Evolutionary conservation across 2,888 invertebrate species (phyloP), one percentile per base, ranked within the genome.

Genomic region (Drosophila monieri): DNA sequence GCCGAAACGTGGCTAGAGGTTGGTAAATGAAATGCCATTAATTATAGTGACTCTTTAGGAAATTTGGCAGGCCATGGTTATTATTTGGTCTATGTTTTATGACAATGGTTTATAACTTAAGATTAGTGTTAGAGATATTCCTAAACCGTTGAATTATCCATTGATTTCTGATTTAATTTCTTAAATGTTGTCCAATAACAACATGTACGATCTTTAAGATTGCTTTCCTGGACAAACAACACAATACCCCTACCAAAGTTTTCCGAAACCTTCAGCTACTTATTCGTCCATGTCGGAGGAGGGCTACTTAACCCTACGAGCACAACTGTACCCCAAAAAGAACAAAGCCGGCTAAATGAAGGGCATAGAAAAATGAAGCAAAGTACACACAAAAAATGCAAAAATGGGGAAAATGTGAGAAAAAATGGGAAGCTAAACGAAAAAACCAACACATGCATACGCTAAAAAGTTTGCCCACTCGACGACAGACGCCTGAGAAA

Each of bases 301-400:
- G 27, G 54, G 70, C 62, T 48, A 75, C 78, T 84, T 80, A 80
- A 75, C 73, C 86, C 85, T 57, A 65, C 51, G 59, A 73, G 76
- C 80, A 77, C 87, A 80, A 87, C 85, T 81, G 87, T 87, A 81
- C 87, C 78, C 61, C 69, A 70, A 83, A 86, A 71, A 70, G 70
- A 80, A 81, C 81, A 81, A 81, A 80, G 85, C 70, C 57, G 66
- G 65, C 85, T 52, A 81, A 81, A 81, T 81, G 88, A 81, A 81
- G 81, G 81, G 81, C 85, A 87, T 65, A 87, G 73, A 60, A 80
- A 80, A 80, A 80, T 75, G 70, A 49, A 56, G 80, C 55, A 73
- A 55, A 53, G 53, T 43, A 61, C 57, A 65, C 52, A 71, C 61
- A 61, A 53, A 68, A 67, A 51, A 32, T 30, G 43, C 46, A 18